These are phyloP conservation scores for Momotus momota DNA, from an alignment of 2,797 vertebrate species.

Conservation along the genomic window DNA sequence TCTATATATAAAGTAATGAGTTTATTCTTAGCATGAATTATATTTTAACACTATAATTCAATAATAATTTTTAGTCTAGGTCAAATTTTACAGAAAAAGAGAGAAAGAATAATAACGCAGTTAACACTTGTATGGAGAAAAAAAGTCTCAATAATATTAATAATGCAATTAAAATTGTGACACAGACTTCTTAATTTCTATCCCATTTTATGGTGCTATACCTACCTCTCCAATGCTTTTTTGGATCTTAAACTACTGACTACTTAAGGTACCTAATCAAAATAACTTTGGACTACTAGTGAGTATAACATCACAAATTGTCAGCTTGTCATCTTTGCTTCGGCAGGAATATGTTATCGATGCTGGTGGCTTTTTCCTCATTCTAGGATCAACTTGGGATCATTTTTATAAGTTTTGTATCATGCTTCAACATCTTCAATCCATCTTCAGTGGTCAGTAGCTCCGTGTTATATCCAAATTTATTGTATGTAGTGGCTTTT, in stretches of 20 bases:
- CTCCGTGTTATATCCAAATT: neutral
- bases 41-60: neutral
- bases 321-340: fast-evolving
- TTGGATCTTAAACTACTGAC: neutral
- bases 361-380: neutral
- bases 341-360: neutral
- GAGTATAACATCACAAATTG: neutral
- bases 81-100: neutral
- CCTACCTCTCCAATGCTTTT: neutral
- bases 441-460: neutral
- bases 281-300: neutral
- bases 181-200: neutral
- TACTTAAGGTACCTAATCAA: neutral
- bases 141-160: neutral
- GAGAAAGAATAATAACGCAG: neutral
- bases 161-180: neutral
- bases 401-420: neutral
- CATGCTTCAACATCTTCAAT: neutral
- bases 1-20: neutral
- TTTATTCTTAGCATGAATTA: neutral
- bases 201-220: neutral
- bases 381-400: neutral
- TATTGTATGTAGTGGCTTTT: neutral
- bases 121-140: neutral
- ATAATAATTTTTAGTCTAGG: neutral